Evolutionary conservation across 2,888 invertebrate species (phyloP), one percentile per base, ranked within the genome.

Genomic region (Drosophila affinis): DNA sequence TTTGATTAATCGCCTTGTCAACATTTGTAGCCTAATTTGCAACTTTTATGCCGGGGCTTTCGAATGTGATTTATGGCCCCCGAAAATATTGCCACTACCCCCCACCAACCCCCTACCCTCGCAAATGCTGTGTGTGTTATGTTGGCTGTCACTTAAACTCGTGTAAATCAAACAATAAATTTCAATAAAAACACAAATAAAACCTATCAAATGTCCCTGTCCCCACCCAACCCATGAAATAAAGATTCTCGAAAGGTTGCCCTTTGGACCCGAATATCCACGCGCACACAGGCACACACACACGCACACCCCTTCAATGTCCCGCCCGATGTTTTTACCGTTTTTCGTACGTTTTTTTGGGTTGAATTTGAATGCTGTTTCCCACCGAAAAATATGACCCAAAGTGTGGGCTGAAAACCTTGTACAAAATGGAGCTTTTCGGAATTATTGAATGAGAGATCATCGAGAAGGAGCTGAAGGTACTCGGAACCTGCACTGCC

Each of bases 161-260:
- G 70, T 75, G 75, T 68, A 76, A 78, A 80, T 80, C 77, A 72
- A 79, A 78, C 76, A 79, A 83, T 79, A 79, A 83, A 83, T 83
- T 83, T 79, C 79, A 83, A 83, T 83, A 81, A 82, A 67, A 83
- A 81, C 51, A 67, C 76, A 70, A 81, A 83, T 79, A 81, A 81
- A 80, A 76, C 72, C 70, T 56, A 77, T 79, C 72, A 74, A 71
- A 67, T 57, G 58, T 67, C 53, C 47, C 49, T 58, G 52, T 47
- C 55, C 32, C 55, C 32, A 10, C 12, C 10, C 34, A 34, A 1
- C 39, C n/a, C 7, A 39, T 39, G 39, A 39, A 24, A 56, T 60
- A 53, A 54, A 44, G 48, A 59, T 52, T 17, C n/a, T 3, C 56
- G 4, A 57, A 68, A 68, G 69, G 67, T 56, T 56, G 68, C 44